Conservation (phyloP, 1,140 invertebrate genomes). For the Micrasema longulum region DNA sequence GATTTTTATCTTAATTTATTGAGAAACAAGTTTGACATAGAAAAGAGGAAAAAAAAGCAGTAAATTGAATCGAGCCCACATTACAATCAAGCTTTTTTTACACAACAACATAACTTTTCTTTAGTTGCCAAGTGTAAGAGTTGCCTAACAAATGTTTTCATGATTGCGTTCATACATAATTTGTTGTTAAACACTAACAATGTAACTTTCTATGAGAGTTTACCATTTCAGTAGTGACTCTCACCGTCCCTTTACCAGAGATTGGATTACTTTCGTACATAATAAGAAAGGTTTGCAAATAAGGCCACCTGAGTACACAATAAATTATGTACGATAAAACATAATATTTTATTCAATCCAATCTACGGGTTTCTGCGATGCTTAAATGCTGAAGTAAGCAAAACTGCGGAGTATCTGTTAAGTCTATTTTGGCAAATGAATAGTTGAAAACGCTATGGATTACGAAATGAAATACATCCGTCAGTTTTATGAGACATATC, state of each 20-base stretch:
- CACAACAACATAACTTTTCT: neutral
- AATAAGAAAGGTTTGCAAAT: neutral
- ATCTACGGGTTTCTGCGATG: too few species aligned
- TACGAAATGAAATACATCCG: too few species aligned
- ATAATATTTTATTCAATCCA: too few species aligned
- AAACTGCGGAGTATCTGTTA: too few species aligned
- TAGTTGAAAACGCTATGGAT: too few species aligned
- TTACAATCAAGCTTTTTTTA: constrained; percentile 2
- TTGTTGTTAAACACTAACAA: constrained; percentile 6
- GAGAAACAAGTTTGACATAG: too few species aligned
- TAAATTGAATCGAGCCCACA: constrained; percentile 14
- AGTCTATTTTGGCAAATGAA: too few species aligned
- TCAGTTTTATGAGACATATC: too few species aligned
- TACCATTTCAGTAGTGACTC: constrained; percentile 6
- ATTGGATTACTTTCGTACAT: neutral
- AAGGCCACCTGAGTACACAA: constrained; percentile 8
- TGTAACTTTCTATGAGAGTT: constrained; percentile 6
- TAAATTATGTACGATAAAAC: neutral
- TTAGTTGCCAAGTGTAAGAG: constrained; percentile 2
- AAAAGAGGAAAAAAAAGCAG: too few species aligned
- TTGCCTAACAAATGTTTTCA: neutral
- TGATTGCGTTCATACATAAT: constrained; percentile 17
- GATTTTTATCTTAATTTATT: too few species aligned
- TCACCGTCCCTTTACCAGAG: neutral
- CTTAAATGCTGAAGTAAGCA: too few species aligned